Evolutionary conservation across 2,113 vertebrate species (phyloP).

Genomic region (Oplegnathus fasciatus): DNA sequence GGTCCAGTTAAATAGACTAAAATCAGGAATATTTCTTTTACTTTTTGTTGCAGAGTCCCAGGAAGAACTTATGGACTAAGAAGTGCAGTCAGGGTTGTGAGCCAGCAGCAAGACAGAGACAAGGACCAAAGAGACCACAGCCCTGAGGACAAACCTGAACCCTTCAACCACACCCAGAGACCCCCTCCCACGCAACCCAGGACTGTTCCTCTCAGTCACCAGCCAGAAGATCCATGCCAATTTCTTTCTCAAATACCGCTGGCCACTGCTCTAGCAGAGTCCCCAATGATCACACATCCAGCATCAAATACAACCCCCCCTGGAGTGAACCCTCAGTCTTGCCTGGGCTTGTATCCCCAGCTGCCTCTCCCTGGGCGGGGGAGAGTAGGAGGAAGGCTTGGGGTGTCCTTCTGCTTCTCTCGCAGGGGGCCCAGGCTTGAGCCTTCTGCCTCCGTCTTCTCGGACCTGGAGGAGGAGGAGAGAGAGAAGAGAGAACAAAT

Average conservation of each 20-base stretch:
- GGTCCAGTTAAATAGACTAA: slow-evolving; percentile 18
- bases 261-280: slow-evolving; percentile 38
- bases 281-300: slow-evolving; percentile 40
- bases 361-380: slow-evolving; percentile 69
- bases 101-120: slow-evolving; percentile 80
- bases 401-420: slow-evolving; percentile 97
- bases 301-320: slow-evolving; percentile 40
- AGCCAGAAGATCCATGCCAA: slow-evolving; percentile 64
- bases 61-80: slow-evolving; percentile 85
- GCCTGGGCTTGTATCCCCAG: slow-evolving; percentile 70
- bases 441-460: slow-evolving; percentile 96
- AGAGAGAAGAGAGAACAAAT: slow-evolving; percentile 82
- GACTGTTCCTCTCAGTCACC: slow-evolving; percentile 46
- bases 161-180: slow-evolving; percentile 67
- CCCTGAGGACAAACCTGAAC: slow-evolving; percentile 72
- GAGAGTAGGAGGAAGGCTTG: slow-evolving; percentile 82
- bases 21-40: slow-evolving; percentile 35
- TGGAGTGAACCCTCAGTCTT: slow-evolving; percentile 38
- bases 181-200: slow-evolving; percentile 19
- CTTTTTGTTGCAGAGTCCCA: slow-evolving; percentile 84
- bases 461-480: slow-evolving; percentile 89
- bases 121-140: slow-evolving; percentile 78
- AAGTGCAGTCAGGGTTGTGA: slow-evolving; percentile 82
- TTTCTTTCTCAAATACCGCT: slow-evolving; percentile 43
- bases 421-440: slow-evolving; percentile 94